These are phyloP conservation scores for Rhyacophila evoluta DNA, from an alignment of 2,888 invertebrate genomes.

Conservation along the genomic window DNA sequence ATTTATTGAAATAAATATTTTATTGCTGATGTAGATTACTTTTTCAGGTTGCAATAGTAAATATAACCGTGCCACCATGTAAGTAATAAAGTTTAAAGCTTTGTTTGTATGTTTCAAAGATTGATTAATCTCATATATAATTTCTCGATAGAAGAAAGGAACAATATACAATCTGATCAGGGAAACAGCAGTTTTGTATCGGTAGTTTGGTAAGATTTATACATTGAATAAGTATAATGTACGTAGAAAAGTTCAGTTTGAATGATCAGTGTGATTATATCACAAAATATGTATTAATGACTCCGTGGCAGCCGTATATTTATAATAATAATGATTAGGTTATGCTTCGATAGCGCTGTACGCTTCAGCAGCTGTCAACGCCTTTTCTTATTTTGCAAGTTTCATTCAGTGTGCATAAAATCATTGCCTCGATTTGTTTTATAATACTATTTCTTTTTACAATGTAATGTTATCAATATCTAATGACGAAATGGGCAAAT, in stretches of 20 bases:
- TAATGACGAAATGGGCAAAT: too few species aligned
- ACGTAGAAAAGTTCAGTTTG: background rate
- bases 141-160: background rate
- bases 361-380: background rate
- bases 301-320: background rate
- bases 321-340: background rate
- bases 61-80: too few species aligned
- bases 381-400: background rate
- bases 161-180: background rate
- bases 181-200: background rate
- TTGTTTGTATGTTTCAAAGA: background rate
- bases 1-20: too few species aligned
- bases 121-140: background rate
- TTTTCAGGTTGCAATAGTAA: too few species aligned
- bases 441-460: too few species aligned
- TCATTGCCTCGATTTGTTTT: too few species aligned
- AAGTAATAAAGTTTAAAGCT: too few species aligned
- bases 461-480: too few species aligned
- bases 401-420: too few species aligned
- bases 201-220: background rate
- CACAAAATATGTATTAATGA: background rate
- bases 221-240: background rate
- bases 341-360: background rate
- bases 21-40: too few species aligned
- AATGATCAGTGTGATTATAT: background rate